phyloP scores from a whole-genome alignment of 1,140 invertebrate species.

The Diuraphis noxia region DNA sequence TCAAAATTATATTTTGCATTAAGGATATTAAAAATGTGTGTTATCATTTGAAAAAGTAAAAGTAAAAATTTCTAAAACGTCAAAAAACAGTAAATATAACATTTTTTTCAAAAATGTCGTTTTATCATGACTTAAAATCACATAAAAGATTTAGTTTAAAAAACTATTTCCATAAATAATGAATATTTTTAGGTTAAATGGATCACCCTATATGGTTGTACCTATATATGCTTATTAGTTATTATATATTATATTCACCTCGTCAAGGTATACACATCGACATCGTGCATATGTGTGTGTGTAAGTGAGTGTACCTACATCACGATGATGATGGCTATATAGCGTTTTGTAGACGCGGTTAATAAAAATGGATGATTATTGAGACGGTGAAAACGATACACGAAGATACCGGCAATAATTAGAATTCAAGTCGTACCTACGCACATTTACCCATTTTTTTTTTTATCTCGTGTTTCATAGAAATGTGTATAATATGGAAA shows the following conservation, averaged over 20 bases:
- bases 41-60: too few species aligned
- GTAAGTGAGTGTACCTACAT: not conserved
- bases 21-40: not conserved
- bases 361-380: slow-evolving; percentile 49
- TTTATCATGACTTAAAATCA: not conserved
- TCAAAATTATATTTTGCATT: too few species aligned
- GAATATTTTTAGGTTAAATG: not conserved
- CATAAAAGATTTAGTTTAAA: not conserved
- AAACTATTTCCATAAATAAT: not conserved
- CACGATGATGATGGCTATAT: not conserved
- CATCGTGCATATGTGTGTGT: too few species aligned
- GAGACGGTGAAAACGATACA: slow-evolving; percentile 35
- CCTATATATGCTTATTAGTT: too few species aligned
- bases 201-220: not conserved
- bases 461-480: slow-evolving; percentile 37
- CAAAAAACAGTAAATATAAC: too few species aligned
- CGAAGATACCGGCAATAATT: slow-evolving; percentile 23
- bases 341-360: not conserved
- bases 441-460: not conserved
- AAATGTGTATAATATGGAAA: slow-evolving; percentile 52
- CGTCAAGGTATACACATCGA: not conserved
- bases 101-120: not conserved
- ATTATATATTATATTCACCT: not conserved
- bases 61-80: too few species aligned
- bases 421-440: slow-evolving; percentile 43